Percentiles rank a stretch among this genome's conserved stretches.
Evolutionary conservation across 2,797 vertebrate genomes (phyloP).

Genomic region (Cyprinella venusta): DNA sequence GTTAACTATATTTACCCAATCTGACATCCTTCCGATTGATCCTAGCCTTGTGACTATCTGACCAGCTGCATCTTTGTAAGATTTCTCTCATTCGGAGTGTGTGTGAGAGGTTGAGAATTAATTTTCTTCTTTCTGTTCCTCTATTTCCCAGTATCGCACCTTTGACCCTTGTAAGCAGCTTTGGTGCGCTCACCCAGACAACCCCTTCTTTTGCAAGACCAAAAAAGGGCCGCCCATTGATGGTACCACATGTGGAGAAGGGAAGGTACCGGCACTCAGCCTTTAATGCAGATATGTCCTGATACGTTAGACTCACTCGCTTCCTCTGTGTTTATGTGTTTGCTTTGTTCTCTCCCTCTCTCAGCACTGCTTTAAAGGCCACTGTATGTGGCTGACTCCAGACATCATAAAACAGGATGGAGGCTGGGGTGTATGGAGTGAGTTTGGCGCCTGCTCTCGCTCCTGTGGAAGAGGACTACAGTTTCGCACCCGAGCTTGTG

Average conservation of each 20-base stretch:
- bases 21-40: not conserved
- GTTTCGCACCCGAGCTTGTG: constrained; percentile 90
- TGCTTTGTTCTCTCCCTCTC: constrained; percentile 19
- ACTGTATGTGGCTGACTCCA: constrained; percentile 94
- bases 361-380: constrained; percentile 97
- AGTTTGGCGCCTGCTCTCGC: constrained; percentile 91
- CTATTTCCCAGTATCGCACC: constrained; percentile 89
- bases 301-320: not conserved
- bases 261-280: constrained; percentile 81
- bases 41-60: not conserved
- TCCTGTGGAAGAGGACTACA: constrained; percentile 92
- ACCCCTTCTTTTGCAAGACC: constrained; percentile 99
- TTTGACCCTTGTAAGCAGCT: constrained; percentile 98
- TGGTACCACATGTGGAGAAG: constrained; percentile 92
- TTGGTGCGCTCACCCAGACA: constrained; percentile 98
- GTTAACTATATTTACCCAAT: not conserved
- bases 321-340: constrained; percentile 14
- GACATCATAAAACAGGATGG: constrained; percentile 96
- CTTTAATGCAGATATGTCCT: constrained; percentile 11
- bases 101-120: constrained; percentile 37
- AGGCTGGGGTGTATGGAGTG: constrained; percentile 95
- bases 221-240: constrained; percentile 98
- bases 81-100: constrained; percentile 16
- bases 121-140: constrained; percentile 62
- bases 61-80: not conserved